phyloP scores from a whole-genome alignment of 2,113 vertebrate genomes.

The Fukomys damarensis region DNA sequence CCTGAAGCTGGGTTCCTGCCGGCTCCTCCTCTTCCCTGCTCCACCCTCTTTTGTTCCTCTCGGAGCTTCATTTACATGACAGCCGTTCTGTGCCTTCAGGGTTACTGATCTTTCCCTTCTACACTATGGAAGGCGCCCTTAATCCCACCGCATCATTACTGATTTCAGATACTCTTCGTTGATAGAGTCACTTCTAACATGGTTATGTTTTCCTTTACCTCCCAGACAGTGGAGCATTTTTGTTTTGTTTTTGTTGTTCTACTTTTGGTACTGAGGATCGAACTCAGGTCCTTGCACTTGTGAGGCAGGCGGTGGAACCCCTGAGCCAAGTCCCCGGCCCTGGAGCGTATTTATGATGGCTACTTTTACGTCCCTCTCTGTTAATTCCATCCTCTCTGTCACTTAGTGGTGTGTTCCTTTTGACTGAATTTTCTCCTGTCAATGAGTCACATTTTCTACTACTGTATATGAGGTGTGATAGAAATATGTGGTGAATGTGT shows the following conservation, averaged over 20 bases:
- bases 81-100: neutral
- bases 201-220: neutral
- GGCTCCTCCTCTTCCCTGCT: no score
- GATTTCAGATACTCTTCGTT: neutral
- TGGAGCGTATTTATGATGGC: neutral
- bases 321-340: no score
- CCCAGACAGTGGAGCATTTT: no score
- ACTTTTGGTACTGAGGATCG: no score
- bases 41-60: neutral
- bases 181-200: neutral
- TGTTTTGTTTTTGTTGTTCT: no score
- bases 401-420: neutral
- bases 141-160: neutral
- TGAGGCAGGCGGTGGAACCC: no score
- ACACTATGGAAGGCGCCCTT: neutral
- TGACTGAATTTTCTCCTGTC: neutral
- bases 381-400: neutral
- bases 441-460: neutral
- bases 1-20: neutral
- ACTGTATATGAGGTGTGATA: neutral
- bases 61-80: neutral
- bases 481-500: neutral
- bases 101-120: neutral
- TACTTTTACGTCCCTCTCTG: neutral
- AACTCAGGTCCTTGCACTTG: no score